Evolutionary conservation across 2,888 invertebrate species (phyloP), one percentile per base, ranked within the genome.

Genomic region (Sminthurinus aureus): DNA sequence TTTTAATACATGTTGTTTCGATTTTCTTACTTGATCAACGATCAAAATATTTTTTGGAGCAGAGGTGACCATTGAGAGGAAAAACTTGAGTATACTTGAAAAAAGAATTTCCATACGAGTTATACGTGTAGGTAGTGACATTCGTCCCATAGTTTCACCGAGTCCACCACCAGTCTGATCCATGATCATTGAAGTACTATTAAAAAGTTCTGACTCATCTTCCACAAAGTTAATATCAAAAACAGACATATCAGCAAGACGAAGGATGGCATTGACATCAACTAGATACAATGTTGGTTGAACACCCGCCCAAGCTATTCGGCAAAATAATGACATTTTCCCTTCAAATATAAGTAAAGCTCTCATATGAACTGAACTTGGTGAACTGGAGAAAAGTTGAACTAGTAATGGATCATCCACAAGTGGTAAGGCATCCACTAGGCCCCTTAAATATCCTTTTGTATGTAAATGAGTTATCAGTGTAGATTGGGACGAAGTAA

Each of bases 331-430:
- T 22, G 82, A 79, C 82, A 88, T 84, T 83, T 88, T 88, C 8
- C 87, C 88, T 83, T 88, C 88, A 77, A 88, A 88, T 6, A 87
- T 84, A 50, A 87, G 84, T 71, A 88, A 79, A 13, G 87, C 83
- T 76, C 86, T 67, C 85, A 88, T 86, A 13, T 86, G 86, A 13
- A 24, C 52, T 13, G 85, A 73, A 2, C 79, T 77, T 0, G 79
- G 81, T 22, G 79, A 82, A 20, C 84, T 83, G 0, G 87, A 83
- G 66, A 88, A 88, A 8, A 87, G 81, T 13, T 86, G 81, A 18
- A 87, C 79, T 58, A 88, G 79, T 52, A 86, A 83, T 3, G 79
- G 52, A 73, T 88, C 87, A 66, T 88, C 88, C 11, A 85, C 79
- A 0, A 85, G 83, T 12, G 84, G 81, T 38, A 88, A 50, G 0